phyloP scores from a whole-genome alignment of 2,113 vertebrate genomes.

The Thunnus thynnus region DNA sequence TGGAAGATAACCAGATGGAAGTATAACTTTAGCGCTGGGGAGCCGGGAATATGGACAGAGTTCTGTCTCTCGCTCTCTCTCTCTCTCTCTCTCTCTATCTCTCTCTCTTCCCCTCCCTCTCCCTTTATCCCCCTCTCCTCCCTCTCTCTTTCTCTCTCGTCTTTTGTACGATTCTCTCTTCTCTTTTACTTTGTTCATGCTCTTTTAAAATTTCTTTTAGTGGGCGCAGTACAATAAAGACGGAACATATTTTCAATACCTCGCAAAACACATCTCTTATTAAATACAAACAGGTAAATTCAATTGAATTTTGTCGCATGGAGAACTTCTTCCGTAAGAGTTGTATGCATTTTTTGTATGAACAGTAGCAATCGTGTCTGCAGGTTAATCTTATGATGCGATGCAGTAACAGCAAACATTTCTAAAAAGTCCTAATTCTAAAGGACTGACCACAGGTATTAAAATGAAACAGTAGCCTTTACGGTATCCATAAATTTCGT shows the following conservation, averaged over 20 bases:
- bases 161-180: not conserved
- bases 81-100: constrained; percentile 46
- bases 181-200: constrained; percentile 1
- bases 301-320: not conserved
- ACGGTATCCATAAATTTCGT: constrained; percentile 59
- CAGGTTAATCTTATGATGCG: constrained; percentile 1
- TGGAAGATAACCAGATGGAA: constrained; percentile 99
- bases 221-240: constrained; percentile 42
- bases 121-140: constrained; percentile 11
- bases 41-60: constrained; percentile 85
- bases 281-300: not conserved
- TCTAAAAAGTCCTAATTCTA: constrained; percentile 13
- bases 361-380: not conserved
- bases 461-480: constrained; percentile 71
- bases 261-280: not conserved
- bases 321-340: not conserved
- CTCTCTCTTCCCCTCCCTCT: constrained; percentile 34
- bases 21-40: constrained; percentile 90
- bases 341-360: not conserved
- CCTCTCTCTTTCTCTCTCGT: not conserved
- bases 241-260: not conserved
- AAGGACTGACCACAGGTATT: constrained; percentile 23
- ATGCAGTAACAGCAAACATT: constrained; percentile 4
- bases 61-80: constrained; percentile 59
- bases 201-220: constrained; percentile 10